Evolutionary conservation across 1,140 invertebrate genomes (phyloP).

Genomic region (Cyphomyrmex costatus): DNA sequence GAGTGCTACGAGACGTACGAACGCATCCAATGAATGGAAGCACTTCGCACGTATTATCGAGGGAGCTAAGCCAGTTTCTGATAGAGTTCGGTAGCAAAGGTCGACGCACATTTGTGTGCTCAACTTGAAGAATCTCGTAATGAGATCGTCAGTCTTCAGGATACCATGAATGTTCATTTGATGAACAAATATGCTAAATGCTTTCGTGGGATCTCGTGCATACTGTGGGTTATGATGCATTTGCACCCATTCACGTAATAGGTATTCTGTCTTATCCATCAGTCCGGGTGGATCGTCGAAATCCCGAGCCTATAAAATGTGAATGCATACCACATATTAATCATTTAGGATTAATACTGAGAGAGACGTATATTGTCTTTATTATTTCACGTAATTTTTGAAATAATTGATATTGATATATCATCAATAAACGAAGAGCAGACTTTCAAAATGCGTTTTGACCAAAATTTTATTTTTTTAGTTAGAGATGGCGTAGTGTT

Average conservation of each 20-base stretch:
- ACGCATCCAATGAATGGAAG: constrained; percentile 98
- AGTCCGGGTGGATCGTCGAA: constrained; percentile 97
- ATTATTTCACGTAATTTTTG: too few species aligned
- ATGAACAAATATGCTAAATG: constrained; percentile 97
- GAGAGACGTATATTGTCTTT: neutral
- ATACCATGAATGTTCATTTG: constrained; percentile 99
- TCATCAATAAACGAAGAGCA: too few species aligned
- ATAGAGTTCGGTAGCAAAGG: constrained; percentile 94
- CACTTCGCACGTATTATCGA: constrained; percentile 94
- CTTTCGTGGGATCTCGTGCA: constrained; percentile 95
- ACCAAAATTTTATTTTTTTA: too few species aligned
- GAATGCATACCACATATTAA: constrained; percentile 40
- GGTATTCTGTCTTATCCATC: constrained; percentile 97
- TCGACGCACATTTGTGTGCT: constrained; percentile 99
- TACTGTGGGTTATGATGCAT: constrained; percentile 94
- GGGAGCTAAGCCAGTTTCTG: constrained; percentile 88
- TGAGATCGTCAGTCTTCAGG: constrained; percentile 98
- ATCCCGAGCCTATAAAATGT: constrained; percentile 91
- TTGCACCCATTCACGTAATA: constrained; percentile 97
- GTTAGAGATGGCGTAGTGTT: too few species aligned
- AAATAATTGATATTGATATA: too few species aligned
- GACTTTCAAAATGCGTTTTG: too few species aligned
- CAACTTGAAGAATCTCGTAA: constrained; percentile 98
- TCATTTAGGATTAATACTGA: neutral
- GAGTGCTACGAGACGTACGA: constrained; percentile 96